These are phyloP conservation scores for Sarcophaga caerulescens DNA, from an alignment of 2,888 invertebrate genomes.

Conservation along the genomic window DNA sequence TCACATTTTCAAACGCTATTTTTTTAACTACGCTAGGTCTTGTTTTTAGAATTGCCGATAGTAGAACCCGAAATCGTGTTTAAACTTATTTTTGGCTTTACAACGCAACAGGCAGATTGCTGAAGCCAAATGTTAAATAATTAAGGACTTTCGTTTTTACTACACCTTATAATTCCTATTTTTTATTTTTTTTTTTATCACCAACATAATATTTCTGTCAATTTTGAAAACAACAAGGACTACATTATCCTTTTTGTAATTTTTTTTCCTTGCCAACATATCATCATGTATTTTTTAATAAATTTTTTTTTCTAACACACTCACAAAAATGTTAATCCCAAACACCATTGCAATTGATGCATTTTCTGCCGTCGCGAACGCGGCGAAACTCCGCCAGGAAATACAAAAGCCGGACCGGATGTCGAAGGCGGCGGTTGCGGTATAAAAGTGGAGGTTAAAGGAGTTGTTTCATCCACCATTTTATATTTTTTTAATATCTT, in stretches of 20 bases:
- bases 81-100: too few species aligned
- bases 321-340: constrained; percentile 87
- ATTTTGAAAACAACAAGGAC: neutral
- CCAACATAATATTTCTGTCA: neutral
- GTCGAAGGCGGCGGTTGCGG: constrained; percentile 72
- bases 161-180: neutral
- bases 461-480: constrained; percentile 82
- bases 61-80: too few species aligned
- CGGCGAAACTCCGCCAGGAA: constrained; percentile 82
- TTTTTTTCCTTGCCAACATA: constrained; percentile 13
- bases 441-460: constrained; percentile 79
- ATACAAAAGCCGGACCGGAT: constrained; percentile 81
- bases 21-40: too few species aligned
- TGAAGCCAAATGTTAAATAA: too few species aligned
- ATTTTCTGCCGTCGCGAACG: constrained; percentile 81
- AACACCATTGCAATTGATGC: constrained; percentile 86
- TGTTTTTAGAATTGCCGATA: too few species aligned
- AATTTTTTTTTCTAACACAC: constrained; percentile 76
- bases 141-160: too few species aligned
- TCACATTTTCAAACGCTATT: too few species aligned
- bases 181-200: neutral
- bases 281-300: constrained; percentile 2
- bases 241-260: neutral
- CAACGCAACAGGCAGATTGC: too few species aligned
- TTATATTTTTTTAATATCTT: neutral